A percentile compares a stretch with the other conserved stretches of the same genome.
Conservation (phyloP, 2,113 vertebrate genomes). For the Nothocercus julius region DNA sequence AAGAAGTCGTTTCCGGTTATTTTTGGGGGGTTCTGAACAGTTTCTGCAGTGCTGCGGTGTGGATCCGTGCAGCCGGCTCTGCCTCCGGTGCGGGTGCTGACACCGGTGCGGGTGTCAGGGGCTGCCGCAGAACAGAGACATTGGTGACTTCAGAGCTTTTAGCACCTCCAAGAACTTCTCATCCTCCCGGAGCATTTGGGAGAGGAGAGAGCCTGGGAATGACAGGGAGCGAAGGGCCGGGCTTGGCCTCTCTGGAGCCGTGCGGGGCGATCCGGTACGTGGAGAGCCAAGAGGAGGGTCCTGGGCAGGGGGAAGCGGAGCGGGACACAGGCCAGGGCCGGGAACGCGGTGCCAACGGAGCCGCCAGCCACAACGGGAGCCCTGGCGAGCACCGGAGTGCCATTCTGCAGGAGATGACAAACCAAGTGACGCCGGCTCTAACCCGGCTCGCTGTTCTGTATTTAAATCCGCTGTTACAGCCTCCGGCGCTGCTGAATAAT, state of each 20-base stretch:
- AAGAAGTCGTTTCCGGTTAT: neutral
- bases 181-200: neutral
- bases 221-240: neutral
- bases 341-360: neutral
- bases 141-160: neutral
- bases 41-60: neutral
- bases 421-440: neutral
- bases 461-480: slow-evolving; percentile 30
- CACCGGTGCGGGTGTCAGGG: neutral
- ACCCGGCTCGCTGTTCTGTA: neutral
- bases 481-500: neutral
- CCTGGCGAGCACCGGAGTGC: neutral
- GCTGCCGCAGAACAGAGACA: too few species aligned
- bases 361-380: neutral
- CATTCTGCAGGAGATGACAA: slow-evolving; percentile 12
- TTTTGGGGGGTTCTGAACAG: neutral
- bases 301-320: too few species aligned
- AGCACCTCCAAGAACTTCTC: neutral
- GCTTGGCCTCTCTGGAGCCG: neutral
- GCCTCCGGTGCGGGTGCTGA: too few species aligned
- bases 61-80: neutral
- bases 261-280: rapidly evolving
- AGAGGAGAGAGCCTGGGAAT: neutral
- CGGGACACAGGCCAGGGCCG: neutral
- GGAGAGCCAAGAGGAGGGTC: neutral